phyloP scores from a whole-genome alignment of 2,113 vertebrate genomes.

The Nannobrachium achirus region DNA sequence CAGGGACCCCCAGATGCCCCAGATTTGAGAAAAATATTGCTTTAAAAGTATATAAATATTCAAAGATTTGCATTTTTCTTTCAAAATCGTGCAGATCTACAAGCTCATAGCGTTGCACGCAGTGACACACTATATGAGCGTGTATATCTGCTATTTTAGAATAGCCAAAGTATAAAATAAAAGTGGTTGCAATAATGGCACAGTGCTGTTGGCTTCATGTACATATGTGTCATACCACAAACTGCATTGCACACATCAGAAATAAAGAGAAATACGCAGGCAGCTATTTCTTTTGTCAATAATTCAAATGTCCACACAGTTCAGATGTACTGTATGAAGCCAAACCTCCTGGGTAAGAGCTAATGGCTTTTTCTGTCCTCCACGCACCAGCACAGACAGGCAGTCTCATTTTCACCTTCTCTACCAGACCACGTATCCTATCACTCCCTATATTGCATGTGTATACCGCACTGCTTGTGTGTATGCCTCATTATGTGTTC shows the following conservation, averaged over 20 bases:
- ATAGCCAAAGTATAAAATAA: too few relatives aligned
- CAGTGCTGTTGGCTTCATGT: not conserved
- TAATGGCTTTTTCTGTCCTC: conserved; percentile 39
- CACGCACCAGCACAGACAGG: conserved; percentile 22
- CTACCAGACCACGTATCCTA: not conserved
- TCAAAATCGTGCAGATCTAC: too few relatives aligned
- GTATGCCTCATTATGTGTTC: not conserved
- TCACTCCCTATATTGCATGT: not conserved
- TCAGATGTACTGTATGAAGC: conserved; percentile 22
- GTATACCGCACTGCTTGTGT: not conserved
- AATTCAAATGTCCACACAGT: conserved; percentile 12
- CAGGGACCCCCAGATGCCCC: too few relatives aligned
- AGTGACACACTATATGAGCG: too few relatives aligned
- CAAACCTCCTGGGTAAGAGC: conserved; percentile 34
- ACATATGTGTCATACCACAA: not conserved
- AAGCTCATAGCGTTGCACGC: too few relatives aligned
- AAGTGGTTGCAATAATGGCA: too few relatives aligned
- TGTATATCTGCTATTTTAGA: too few relatives aligned
- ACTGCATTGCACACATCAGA: not conserved
- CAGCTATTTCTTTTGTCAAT: not conserved
- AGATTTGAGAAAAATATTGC: too few relatives aligned
- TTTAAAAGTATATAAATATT: too few relatives aligned
- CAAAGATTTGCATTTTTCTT: too few relatives aligned
- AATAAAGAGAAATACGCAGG: not conserved
- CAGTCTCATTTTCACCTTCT: conserved; percentile 16